Evolutionary conservation across 2,113 vertebrate species (phyloP).

Genomic region (Cottus gobio): DNA sequence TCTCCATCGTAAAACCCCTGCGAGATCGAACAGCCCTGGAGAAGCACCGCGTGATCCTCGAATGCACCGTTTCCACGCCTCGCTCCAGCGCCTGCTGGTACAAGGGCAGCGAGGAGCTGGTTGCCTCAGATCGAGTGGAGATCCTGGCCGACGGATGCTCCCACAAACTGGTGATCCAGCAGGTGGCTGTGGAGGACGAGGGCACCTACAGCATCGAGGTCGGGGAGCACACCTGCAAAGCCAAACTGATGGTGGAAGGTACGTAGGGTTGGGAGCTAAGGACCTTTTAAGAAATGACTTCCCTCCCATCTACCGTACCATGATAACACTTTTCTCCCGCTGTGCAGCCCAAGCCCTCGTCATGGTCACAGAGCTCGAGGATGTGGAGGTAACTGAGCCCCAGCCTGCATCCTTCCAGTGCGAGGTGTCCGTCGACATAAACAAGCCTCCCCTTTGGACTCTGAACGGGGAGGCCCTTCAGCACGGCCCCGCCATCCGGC

Average conservation of each 20-base stretch:
- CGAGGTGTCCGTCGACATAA: slow-evolving; percentile 79
- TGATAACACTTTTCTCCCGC: not conserved
- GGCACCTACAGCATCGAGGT: slow-evolving; percentile 89
- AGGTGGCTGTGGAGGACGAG: slow-evolving; percentile 87
- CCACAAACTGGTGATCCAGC: slow-evolving; percentile 90
- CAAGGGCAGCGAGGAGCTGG: slow-evolving; percentile 84
- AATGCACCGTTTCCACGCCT: slow-evolving; percentile 90
- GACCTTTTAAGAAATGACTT: not conserved
- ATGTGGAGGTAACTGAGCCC: slow-evolving; percentile 74
- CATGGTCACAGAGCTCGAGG: slow-evolving; percentile 75
- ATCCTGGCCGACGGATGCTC: slow-evolving; percentile 88
- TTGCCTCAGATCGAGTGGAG: slow-evolving; percentile 85
- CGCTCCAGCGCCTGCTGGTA: slow-evolving; percentile 87
- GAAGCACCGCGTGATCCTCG: slow-evolving; percentile 90
- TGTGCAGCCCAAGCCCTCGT: slow-evolving; percentile 78
- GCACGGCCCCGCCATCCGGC: slow-evolving; percentile 56
- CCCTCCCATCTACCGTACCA: not conserved
- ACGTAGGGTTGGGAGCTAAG: slow-evolving; percentile 6
- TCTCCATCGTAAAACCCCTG: slow-evolving; percentile 90
- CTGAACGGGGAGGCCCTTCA: slow-evolving; percentile 80
- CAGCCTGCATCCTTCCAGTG: slow-evolving; percentile 80
- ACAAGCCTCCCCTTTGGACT: slow-evolving; percentile 80
- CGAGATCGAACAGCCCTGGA: slow-evolving; percentile 91
- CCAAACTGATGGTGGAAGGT: slow-evolving; percentile 93
- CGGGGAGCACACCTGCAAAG: slow-evolving; percentile 86